Evolutionary conservation across 2,888 invertebrate species (phyloP), one percentile per base, ranked within the genome.

Genomic region (Elgonia sp.): DNA sequence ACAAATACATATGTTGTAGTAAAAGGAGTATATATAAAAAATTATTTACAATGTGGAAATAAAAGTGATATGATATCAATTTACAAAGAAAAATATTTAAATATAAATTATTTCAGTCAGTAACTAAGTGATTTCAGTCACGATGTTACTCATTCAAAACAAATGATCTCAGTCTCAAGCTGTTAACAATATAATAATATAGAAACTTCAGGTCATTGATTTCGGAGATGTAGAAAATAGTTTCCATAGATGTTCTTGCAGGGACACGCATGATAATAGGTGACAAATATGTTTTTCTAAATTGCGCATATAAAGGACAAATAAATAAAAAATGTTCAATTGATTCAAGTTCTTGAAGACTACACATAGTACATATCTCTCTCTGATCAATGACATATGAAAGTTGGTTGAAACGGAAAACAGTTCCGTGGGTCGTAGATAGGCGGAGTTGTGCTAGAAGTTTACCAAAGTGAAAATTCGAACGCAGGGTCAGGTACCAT

Each of bases 121-220:
- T 29, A 29, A 29, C 29, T 29, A 46, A 46, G 14, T 46, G 14
- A 46, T 46, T 46, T 12, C 46, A 46, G 46, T 46, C n/a, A 57
- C n/a, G 14, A 37, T 62, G 16, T 55, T 37, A 72, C 21, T 72
- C 55, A 18, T 72, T 55, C 29, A 72, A 21, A 46, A 72, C 39
- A 39, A 72, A 72, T 16, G 70, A 46, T 50, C 50, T 46, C 7
- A 70, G 29, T 70, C 50, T 70, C 16, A 70, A 50, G 21, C 69
- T 69, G 20, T 69, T 69, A 20, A 50, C 69, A 10, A 46, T 20
- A 46, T 69, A 46, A 55, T 55, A 73, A 60, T 60, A 73, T 42
- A 60, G 60, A 1, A 14, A 46, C 7, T 46, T 46, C 14, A 46
- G 7, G 14, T 46, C 14, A 1, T 10, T 46, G 7, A 46, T 46